These are phyloP conservation scores for Halyomorpha halys DNA, from an alignment of 1,140 invertebrate genomes.

Conservation along the genomic window DNA sequence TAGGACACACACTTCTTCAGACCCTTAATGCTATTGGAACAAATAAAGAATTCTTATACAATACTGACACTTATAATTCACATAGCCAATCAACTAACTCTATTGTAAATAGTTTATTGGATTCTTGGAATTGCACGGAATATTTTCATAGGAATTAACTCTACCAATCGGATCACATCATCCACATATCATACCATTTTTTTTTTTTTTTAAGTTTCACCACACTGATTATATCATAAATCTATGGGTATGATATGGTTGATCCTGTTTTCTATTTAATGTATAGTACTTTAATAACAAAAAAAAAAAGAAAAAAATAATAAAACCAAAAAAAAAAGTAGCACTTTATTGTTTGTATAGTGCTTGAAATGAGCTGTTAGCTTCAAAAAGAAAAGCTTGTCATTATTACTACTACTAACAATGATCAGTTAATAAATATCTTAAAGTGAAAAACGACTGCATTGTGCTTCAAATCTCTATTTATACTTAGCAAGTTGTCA, in stretches of 20 bases:
- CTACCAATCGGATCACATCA: neutral
- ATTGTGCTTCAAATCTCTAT: slow-evolving; percentile 5
- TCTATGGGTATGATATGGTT: neutral
- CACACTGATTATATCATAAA: neutral
- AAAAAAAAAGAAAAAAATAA: neutral
- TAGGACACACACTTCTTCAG: no score
- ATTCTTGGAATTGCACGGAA: neutral
- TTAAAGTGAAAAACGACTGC: neutral
- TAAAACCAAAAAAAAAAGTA: neutral
- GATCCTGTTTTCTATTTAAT: slow-evolving; percentile 2
- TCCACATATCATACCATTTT: neutral
- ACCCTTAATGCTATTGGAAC: no score
- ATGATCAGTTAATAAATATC: neutral
- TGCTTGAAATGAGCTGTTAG: slow-evolving; percentile 10
- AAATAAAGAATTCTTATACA: no score
- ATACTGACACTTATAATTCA: no score
- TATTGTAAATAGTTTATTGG: neutral
- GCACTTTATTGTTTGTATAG: slow-evolving; percentile 9
- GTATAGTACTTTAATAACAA: neutral
- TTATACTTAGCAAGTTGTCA: neutral
- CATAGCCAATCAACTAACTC: neutral
- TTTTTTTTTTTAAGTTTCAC: neutral
- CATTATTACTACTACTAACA: neutral
- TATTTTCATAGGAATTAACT: neutral
- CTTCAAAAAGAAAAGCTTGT: slow-evolving; percentile 3